Conservation (phyloP, 2,797 vertebrate genomes). For the Merluccius polli region DNA sequence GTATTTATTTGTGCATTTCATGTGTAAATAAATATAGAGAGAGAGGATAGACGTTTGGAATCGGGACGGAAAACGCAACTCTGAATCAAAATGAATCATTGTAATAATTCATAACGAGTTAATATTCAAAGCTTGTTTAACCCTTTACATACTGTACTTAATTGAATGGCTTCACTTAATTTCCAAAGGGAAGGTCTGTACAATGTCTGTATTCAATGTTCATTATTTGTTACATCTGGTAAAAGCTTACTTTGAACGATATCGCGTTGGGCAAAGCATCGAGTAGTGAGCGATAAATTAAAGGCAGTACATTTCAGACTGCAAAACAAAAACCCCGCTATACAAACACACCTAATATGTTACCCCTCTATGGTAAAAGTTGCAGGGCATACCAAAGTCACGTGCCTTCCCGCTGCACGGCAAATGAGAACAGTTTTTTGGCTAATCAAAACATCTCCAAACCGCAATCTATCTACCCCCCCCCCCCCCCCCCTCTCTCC, state of each 20-base stretch:
- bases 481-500: slow-evolving; percentile 16
- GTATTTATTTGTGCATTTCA: neutral
- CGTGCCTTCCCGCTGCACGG: slow-evolving; percentile 2
- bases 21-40: neutral
- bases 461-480: slow-evolving; percentile 32
- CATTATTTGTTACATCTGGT: too few relatives aligned
- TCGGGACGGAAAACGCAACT: neutral
- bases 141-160: too few relatives aligned
- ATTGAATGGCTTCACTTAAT: too few relatives aligned
- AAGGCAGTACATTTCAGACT: too few relatives aligned
- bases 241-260: too few relatives aligned
- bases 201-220: neutral
- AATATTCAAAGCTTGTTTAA: too few relatives aligned
- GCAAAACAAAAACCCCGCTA: neutral
- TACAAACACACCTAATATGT: neutral
- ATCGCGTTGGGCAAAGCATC: neutral
- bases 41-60: neutral
- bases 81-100: neutral
- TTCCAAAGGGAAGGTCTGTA: neutral
- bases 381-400: neutral
- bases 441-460: slow-evolving; percentile 32
- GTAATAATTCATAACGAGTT: too few relatives aligned
- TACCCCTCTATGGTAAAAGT: neutral
- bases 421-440: slow-evolving; percentile 29
- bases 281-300: neutral